Conservation (phyloP, 2,113 vertebrate genomes). For the Tonatia bakeri region DNA sequence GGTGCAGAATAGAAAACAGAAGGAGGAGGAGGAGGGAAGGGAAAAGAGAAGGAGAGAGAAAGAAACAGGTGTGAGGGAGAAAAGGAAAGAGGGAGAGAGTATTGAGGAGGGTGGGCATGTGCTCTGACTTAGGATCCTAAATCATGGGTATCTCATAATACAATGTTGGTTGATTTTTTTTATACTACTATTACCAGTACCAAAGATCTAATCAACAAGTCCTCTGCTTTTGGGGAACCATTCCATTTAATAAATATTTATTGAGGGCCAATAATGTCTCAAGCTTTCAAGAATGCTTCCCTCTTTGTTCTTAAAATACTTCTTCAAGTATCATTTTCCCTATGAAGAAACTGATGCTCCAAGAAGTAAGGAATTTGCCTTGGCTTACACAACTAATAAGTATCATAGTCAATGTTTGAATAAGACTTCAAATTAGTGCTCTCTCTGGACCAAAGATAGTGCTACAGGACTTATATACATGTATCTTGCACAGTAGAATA, state of each 20-base stretch:
- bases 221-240: not conserved
- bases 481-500: fast-evolving
- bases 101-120: too few relatives aligned
- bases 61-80: not conserved
- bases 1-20: not conserved
- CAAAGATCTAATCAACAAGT: not conserved
- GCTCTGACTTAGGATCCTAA: not conserved
- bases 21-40: not conserved
- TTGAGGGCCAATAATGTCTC: not conserved
- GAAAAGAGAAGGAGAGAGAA: too few relatives aligned
- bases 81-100: not conserved
- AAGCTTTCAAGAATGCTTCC: not conserved
- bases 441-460: not conserved
- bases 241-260: not conserved
- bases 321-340: not conserved
- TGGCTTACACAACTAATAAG: too few relatives aligned
- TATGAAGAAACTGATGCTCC: not conserved
- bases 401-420: not conserved
- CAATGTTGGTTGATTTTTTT: too few relatives aligned
- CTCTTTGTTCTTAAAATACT: not conserved
- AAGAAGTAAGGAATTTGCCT: too few relatives aligned
- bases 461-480: fast-evolving
- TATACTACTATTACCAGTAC: not conserved
- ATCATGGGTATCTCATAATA: not conserved
- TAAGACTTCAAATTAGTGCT: not conserved